Base-by-base conservation (phyloP, 2,888 invertebrate genomes). In the Cataglyphis rosenhaueri region DNA sequence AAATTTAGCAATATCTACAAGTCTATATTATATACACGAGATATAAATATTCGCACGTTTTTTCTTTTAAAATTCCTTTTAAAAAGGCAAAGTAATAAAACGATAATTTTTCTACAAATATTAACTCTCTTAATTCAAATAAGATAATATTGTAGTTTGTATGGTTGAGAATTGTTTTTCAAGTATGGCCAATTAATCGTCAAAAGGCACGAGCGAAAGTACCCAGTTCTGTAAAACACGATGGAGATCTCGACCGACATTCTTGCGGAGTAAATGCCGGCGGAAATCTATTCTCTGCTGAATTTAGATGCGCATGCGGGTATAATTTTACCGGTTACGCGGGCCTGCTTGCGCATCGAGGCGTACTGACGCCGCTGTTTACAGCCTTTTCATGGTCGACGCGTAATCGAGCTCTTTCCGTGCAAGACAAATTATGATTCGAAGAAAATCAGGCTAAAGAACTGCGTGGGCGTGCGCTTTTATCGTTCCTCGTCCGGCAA, bases 321-420 rank as follows among this genome's bases (percentile, higher is more conserved):
- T 76, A 68, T 78, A 78, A 78, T 59, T 78, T 70, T 44, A 21
- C 57, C 64, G 84, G 66, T 73, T 64, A 68, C 85, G 79, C 59
- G 75, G 61, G 62, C 73, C 62, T 74, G 66, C 66, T 57, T 29
- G 73, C 76, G 61, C 68, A 62, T 29, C 62, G 55, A 41, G 62
- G 64, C 64, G 35, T 64, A 21, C 48, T 44, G 48, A 38, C 62
- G 57, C 55, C 10, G 3, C 18, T 44, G 41, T 83, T 71, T 68
- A 62, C 48, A 52, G 41, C 48, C 59, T 70, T 66, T 68, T 57
- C 84, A 74, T 25, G 78, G 73, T 32, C 84, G 55, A 38, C 73
- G 61, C 73, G 61, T 68, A 73, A 84, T 84, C 73, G 73, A 48
- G 73, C 70, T 73, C 57, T 83, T 83, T 68, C 83, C 73, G 61